Evolutionary conservation across 2,113 vertebrate species (phyloP).

Genomic region (Channa argus): DNA sequence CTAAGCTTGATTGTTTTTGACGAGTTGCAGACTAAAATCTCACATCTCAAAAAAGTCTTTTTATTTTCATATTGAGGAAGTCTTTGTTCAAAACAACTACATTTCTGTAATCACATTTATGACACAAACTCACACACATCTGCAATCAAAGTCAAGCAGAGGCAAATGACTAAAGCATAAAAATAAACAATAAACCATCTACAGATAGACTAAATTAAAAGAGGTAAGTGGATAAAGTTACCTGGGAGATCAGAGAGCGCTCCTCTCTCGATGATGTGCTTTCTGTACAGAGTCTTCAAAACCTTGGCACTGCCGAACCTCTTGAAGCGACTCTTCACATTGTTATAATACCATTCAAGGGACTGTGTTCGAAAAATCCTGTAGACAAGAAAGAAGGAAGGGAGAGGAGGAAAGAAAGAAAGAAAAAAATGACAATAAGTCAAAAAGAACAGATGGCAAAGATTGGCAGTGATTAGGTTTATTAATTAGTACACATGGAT

Average conservation of each 20-base stretch:
- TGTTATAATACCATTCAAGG: conserved; percentile 98
- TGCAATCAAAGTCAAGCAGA: conserved; percentile 9
- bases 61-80: neutral
- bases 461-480: conserved; percentile 33
- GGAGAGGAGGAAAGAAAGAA: conserved; percentile 11
- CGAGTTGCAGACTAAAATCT: conserved; percentile 8
- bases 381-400: conserved; percentile 21
- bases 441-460: conserved; percentile 55
- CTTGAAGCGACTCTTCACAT: conserved; percentile 97
- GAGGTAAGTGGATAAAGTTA: conserved; percentile 61
- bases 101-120: conserved; percentile 1
- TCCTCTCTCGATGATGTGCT: conserved; percentile 91
- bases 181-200: neutral
- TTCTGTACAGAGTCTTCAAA: conserved; percentile 93
- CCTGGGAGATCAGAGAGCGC: conserved; percentile 87
- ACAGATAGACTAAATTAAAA: neutral
- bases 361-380: conserved; percentile 93
- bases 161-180: neutral
- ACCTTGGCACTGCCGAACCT: conserved; percentile 98
- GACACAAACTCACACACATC: neutral
- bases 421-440: conserved; percentile 21
- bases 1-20: conserved; percentile 27
- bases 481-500: conserved; percentile 48
- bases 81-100: conserved; percentile 13
- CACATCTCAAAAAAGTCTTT: neutral